Percentiles rank a stretch among this genome's conserved stretches.
phyloP scores from a whole-genome alignment of 37 sponge, comb jelly and placozoan species.

The Geodia barretti region DNA sequence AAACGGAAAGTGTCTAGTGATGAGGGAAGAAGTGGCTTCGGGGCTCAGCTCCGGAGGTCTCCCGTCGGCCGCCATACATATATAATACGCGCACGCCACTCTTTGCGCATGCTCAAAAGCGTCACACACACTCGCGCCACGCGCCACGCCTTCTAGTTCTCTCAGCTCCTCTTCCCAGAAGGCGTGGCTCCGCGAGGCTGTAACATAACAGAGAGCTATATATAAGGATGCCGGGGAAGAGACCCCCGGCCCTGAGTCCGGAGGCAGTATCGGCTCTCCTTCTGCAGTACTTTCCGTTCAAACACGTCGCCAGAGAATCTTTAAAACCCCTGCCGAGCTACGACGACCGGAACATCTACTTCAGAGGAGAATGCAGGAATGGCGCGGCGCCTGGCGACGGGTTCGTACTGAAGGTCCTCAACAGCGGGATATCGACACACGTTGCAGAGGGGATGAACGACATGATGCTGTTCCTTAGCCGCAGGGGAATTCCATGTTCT shows the following conservation, averaged over 20 bases:
- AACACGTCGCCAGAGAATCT: not conserved
- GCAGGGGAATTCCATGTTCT: constrained; percentile 19
- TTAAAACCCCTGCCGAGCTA: constrained; percentile 30
- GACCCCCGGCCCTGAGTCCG: not conserved
- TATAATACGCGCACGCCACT: too few relatives aligned
- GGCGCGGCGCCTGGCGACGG: not conserved
- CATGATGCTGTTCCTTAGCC: constrained; percentile 57
- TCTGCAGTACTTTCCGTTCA: constrained; percentile 29
- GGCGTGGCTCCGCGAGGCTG: too few relatives aligned
- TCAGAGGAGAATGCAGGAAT: constrained; percentile 5
- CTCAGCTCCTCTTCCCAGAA: too few relatives aligned
- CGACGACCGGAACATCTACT: constrained; percentile 41
- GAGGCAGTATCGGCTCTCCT: constrained; percentile 3
- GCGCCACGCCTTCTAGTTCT: too few relatives aligned
- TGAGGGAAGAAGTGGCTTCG: not conserved
- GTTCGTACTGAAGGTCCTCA: constrained; percentile 21
- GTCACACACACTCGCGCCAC: too few relatives aligned
- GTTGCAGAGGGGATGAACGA: constrained; percentile 2
- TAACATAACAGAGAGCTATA: too few relatives aligned
- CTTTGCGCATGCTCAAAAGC: too few relatives aligned
- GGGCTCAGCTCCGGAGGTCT: constrained; percentile 15
- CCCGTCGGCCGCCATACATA: too few relatives aligned
- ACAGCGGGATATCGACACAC: not conserved
- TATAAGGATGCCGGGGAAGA: not conserved
- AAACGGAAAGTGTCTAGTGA: constrained; percentile 21